Evolutionary conservation across 2,888 invertebrate species (phyloP).

Genomic region (Ochlodes sylvanus): DNA sequence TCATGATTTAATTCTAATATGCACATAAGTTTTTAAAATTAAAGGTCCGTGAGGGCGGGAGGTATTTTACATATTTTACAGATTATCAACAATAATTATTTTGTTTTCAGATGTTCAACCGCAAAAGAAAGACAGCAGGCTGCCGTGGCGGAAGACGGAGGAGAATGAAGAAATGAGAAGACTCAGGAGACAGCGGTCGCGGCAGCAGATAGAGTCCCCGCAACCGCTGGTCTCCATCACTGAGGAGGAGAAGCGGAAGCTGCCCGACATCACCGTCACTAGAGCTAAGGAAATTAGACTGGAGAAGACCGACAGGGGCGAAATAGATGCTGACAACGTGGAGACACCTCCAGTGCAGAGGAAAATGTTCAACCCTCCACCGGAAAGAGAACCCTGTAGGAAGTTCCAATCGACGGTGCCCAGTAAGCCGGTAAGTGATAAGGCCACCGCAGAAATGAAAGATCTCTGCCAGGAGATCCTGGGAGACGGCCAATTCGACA

Average conservation of each 20-base stretch:
- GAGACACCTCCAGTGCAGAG: constrained; percentile 95
- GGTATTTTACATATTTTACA: too few relatives aligned
- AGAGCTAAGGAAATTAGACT: constrained; percentile 54
- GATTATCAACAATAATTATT: neutral
- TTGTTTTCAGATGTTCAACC: constrained; percentile 87
- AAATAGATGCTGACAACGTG: constrained; percentile 95
- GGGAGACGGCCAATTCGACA: constrained; percentile 92
- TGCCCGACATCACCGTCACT: constrained; percentile 76
- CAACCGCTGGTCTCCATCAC: constrained; percentile 83
- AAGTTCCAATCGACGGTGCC: constrained; percentile 75
- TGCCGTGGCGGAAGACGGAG: constrained; percentile 91
- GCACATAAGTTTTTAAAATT: too few relatives aligned
- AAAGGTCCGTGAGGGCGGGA: too few relatives aligned
- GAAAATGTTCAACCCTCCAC: constrained; percentile 87
- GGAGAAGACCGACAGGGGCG: constrained; percentile 86
- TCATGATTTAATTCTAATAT: too few relatives aligned
- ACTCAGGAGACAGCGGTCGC: constrained; percentile 84
- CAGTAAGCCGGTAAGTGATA: constrained; percentile 55
- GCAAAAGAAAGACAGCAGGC: constrained; percentile 90
- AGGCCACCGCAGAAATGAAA: constrained; percentile 70
- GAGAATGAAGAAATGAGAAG: constrained; percentile 87
- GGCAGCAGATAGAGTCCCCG: constrained; percentile 73
- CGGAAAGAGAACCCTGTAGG: constrained; percentile 86
- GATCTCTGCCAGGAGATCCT: constrained; percentile 83
- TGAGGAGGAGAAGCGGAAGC: constrained; percentile 86